Evolutionary conservation across 2,797 vertebrate genomes (phyloP), one percentile per base, ranked within the genome.

Genomic region (Bradypus variegatus): DNA sequence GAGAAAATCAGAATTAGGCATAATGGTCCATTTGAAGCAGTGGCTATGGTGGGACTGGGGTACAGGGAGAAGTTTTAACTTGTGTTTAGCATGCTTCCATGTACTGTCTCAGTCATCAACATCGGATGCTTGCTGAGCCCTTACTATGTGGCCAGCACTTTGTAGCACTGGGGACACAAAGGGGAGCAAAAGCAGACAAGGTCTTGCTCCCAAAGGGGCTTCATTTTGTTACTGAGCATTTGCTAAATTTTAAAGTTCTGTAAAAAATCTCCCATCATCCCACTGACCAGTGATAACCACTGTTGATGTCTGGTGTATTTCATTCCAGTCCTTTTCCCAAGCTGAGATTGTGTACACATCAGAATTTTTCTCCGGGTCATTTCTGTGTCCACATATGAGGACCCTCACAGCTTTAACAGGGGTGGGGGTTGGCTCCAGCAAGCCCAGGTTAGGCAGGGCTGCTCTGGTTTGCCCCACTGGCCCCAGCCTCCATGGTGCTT

Each of bases 11-110:
- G 73, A 69, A 72, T 70, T 31, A 50, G 33, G 38, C 38, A 7
- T 80, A 70, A 64, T 53, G 48, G 19, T 41, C 92, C 14, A 19
- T 50, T 88, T 88, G 41, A 91, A 83, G 76, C 76, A 15, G 16
- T 45, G 33, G 27, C 45, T 72, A 6, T 48, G 23, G 19, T 50
- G 75, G 65, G 16, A 31, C 33, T 70, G 36, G 78, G 15, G 23
- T 53, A 5, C 7, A 15, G 53, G 31, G 21, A 92, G 60, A 82
- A 62, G 70, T 64, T 50, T 90, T 62, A n/a, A 25, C 8, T 50
- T 7, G 0, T 82, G 14, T 60, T 83, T 62, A 80, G 7, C 0
- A 1, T 31, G 45, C 50, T 70, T 92, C 38, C 86, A 31, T n/a
- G 38, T 73, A 13, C 33, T 15, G 5, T 77, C 69, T 55, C 18